Base-by-base conservation (phyloP, 2,888 invertebrate species). In the Thalpophila matura region DNA sequence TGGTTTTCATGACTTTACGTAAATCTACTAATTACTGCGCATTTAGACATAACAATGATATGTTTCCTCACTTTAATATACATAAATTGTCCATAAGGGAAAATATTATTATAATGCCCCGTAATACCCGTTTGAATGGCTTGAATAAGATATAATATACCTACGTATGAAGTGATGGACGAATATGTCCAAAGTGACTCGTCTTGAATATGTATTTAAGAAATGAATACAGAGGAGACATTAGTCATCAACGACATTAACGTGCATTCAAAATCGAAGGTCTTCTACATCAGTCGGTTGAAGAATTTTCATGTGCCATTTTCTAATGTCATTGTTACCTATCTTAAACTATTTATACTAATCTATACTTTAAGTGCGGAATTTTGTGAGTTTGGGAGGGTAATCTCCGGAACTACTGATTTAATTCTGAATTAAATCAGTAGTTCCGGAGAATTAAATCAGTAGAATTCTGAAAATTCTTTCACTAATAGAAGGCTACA, bases 1-100 rank as follows among this genome's bases (percentile, higher is more conserved):
- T 79, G 79, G 89, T 94, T 95, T 91, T 92, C 94, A 94, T 86
- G 89, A 79, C 70, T 92, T 93, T 92, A 91, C 93, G 93, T 92
- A 93, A 94, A 93, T 69, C 85, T 71, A 77, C 87, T 92, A 93
- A 93, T 92, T 90, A 90, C 84, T 74, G 79, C 82, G 81, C 85
- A 80, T 89, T 89, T 86, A 84, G 85, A 82, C 84, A 87, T 86
- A 88, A 91, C 88, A 87, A 89, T 87, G 85, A 84, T 84, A 83
- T 81, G 83, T 89, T 90, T 87, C 88, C 83, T 86, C 84, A 87
- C 84, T 77, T 80, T 81, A 81, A 71, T 67, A 65, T 61, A 74
- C 69, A 78, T 74, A 79, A 70, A 76, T 69, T 74, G 53, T 59
- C 61, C 66, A 73, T 78, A 78, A 80, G 82, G 76, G 78, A 78